Base-by-base conservation (phyloP, 2,797 vertebrate genomes). In the Lagorchestes hirsutus region DNA sequence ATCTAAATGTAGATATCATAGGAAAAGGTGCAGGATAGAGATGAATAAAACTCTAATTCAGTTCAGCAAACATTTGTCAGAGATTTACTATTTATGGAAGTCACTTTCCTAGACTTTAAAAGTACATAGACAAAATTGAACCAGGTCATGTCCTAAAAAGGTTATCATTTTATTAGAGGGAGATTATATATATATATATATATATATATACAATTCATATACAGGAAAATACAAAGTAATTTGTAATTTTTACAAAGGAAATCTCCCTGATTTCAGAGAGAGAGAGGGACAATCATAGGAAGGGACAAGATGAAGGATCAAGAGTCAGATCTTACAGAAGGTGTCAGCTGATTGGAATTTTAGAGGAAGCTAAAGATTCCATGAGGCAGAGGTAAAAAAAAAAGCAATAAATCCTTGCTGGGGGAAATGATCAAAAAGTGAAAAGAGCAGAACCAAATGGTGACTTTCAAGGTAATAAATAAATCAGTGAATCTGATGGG, bases 401-500 rank as follows among this genome's bases (percentile, higher is more conserved):
- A 34, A 55, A 34, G 2, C 2, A 0, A 46, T 58, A 46, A 50
- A n/a, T 16, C 58, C 28, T 0, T 50, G 8, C 4, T 0, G 10
- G 40, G 34, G 55, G 18, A 82, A 82, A 46, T 82, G 74, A 82
- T 46, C n/a, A 82, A 82, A 57, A 93, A 34, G 40, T 29, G 16
- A 46, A 57, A 93, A 34, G 50, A 29, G 13, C 2, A 56, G 93
- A 58, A 74, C 93, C 92, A 46, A 96, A 93, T 90, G 0, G 92
- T 67, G 93, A 54, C 92, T 94, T 95, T 87, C 95, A 96, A 97
- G 91, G 97, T 95, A 97, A 97, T 97, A 98, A 97, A 97, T 98
- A 98, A 98, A 97, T 97, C 97, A 97, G 95, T 8, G 55, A 90
- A 54, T 93, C 97, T 96, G 98, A 98, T 98, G 97, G 97, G 98